Percentiles rank a stretch among this genome's conserved stretches.
Evolutionary conservation across 2,888 invertebrate genomes (phyloP).

Genomic region (Busseola fusca): DNA sequence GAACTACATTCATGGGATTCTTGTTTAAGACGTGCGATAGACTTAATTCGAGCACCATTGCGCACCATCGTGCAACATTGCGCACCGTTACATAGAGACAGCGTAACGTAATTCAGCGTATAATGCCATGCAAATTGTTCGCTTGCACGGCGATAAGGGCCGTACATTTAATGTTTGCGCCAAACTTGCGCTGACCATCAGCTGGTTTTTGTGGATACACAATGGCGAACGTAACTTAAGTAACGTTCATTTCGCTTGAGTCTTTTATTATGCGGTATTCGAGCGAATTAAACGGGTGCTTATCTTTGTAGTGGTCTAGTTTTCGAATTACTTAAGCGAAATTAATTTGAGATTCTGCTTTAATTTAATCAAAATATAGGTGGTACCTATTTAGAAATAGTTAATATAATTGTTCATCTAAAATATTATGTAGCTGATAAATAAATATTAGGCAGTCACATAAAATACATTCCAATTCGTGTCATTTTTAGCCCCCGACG

Average conservation of each 20-base stretch:
- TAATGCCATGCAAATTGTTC: slow-evolving; percentile 56
- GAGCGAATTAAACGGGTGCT: background rate
- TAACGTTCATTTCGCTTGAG: slow-evolving; percentile 18
- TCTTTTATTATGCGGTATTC: background rate
- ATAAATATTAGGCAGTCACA: background rate
- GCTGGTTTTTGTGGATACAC: slow-evolving; percentile 41
- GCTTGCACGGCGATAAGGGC: slow-evolving; percentile 53
- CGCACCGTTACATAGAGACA: slow-evolving; percentile 33
- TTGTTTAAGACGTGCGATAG: slow-evolving; percentile 24
- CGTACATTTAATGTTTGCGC: slow-evolving; percentile 49
- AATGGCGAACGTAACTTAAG: slow-evolving; percentile 26
- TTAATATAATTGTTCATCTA: background rate
- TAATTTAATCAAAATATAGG: background rate
- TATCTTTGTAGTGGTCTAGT: slow-evolving; percentile 1
- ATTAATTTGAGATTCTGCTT: background rate
- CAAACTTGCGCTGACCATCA: slow-evolving; percentile 47
- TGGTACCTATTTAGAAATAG: background rate
- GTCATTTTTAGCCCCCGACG: slow-evolving; percentile 15
- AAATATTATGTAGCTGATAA: background rate
- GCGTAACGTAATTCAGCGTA: slow-evolving; percentile 48
- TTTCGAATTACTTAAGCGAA: background rate
- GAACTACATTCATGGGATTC: slow-evolving; percentile 34
- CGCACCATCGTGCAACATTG: slow-evolving; percentile 30
- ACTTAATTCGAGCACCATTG: slow-evolving; percentile 36
- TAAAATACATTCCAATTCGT: background rate